Conservation (phyloP, 2,888 invertebrate species). For the Fragum fragum region DNA sequence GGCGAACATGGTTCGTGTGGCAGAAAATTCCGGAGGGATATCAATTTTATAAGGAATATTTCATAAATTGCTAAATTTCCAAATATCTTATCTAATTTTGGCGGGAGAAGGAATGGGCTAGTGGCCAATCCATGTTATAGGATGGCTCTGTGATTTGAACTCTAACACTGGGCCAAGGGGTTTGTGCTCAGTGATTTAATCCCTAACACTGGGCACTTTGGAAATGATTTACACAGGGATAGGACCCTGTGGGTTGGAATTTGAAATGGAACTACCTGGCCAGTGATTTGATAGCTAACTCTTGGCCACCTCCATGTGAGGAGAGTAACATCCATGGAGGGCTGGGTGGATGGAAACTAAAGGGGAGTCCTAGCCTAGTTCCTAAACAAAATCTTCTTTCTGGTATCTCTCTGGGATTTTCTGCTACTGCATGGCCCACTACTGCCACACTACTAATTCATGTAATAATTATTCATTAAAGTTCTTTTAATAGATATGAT, state of each 20-base stretch:
- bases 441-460: too few species aligned
- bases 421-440: constrained; percentile 3
- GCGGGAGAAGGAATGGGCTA: not conserved
- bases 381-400: not conserved
- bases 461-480: too few species aligned
- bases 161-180: too few species aligned
- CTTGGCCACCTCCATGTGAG: constrained; percentile 20
- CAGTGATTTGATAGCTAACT: not conserved
- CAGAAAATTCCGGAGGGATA: constrained; percentile 27
- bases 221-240: not conserved
- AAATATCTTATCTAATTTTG: not conserved
- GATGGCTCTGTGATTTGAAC: not conserved
- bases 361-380: constrained; percentile 1
- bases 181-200: not conserved
- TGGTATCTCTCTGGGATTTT: constrained; percentile 8
- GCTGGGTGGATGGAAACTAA: not conserved
- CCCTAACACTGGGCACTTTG: not conserved
- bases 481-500: not conserved
- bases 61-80: not conserved
- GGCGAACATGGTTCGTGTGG: constrained; percentile 28
- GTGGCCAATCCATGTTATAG: not conserved
- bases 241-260: not conserved
- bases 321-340: constrained; percentile 13
- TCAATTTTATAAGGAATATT: not conserved
- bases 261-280: not conserved